Base-by-base conservation (phyloP, 2,888 invertebrate species). In the Odiellus spinosus region DNA sequence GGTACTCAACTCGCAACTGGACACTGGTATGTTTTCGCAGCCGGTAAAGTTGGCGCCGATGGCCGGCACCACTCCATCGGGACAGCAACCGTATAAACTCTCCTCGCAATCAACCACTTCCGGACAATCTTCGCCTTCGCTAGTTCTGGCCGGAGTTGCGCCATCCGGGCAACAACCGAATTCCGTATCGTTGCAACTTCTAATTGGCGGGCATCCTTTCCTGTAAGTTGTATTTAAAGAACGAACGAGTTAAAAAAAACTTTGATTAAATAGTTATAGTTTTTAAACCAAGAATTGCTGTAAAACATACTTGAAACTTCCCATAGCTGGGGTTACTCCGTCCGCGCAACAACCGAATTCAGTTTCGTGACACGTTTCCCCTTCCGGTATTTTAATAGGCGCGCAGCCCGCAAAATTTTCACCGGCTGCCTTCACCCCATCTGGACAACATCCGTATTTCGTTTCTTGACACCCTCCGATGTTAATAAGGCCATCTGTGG, bases 271-370 rank as follows among this genome's bases (percentile, higher is more conserved):
- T n/a, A 35, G n/a, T 35, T 35, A 35, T n/a, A 35, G 59, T 40
- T 68, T 65, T 14, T 35, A 1, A n/a, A 3, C 12, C 51, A 50
- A 40, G 3, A 43, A 44, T n/a, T 3, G 14, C 14, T 38, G 10
- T 10, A 38, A 18, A 38, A 65, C 68, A 49, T 62, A 60, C 53
- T 59, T 59, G 48, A 64, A 62, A 21, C 75, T 71, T 10, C 86
- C 87, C 46, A 68, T 63, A 1, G 90, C 80, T 6, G 77, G 69
- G 0, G 80, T 82, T 55, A 73, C 72, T 40, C 78, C 78, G 64
- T 88, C 86, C 10, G 76, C 74, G 60, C 90, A 91, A 62, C 90
- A 91, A 2, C 90, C 90, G 60, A 80, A 90, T 6, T 88, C 69
- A 0, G 82, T 80, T 59, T 80, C 79, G 0, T 73, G 73, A 61